Evolutionary conservation across 2,888 invertebrate species (phyloP).

Genomic region (Polietes domitor): DNA sequence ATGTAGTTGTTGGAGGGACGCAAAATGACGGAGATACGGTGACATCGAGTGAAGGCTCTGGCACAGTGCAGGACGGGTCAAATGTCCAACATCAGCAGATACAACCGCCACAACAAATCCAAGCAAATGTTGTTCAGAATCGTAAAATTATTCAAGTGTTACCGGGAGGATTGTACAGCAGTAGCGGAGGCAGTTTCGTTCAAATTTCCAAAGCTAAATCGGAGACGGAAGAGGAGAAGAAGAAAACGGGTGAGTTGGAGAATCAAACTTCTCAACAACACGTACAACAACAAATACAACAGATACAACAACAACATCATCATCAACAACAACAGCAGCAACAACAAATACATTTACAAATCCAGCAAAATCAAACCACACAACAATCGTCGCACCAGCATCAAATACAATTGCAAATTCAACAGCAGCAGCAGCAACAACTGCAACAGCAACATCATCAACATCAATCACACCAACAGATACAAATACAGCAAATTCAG

Average conservation of each 20-base stretch:
- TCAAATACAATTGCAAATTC: constrained; percentile 49
- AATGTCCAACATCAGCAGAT: constrained; percentile 20
- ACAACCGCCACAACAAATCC: constrained; percentile 50
- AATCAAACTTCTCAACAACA: constrained; percentile 39
- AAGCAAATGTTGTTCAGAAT: constrained; percentile 54
- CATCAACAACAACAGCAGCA: constrained; percentile 24
- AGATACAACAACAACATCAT: constrained; percentile 22
- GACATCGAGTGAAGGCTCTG: neutral
- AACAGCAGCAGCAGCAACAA: constrained; percentile 32
- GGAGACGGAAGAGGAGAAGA: constrained; percentile 54
- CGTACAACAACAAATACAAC: constrained; percentile 15
- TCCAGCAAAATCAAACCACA: constrained; percentile 12
- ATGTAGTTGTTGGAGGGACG: neutral
- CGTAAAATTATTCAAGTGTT: constrained; percentile 64
- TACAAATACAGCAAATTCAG: constrained; percentile 36
- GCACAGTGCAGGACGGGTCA: constrained; percentile 23
- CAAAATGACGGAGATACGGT: constrained; percentile 47
- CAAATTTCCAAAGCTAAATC: constrained; percentile 56
- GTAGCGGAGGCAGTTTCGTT: constrained; percentile 60
- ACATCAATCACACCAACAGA: constrained; percentile 53
- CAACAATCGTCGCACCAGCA: constrained; percentile 38
- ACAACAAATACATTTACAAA: constrained; percentile 16
- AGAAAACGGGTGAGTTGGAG: constrained; percentile 44
- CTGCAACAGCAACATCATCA: constrained; percentile 36
- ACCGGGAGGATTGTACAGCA: constrained; percentile 57